A percentile compares a stretch with the other conserved stretches of the same genome.
phyloP scores from a whole-genome alignment of 2,888 invertebrate species.

The Euphydryas editha region DNA sequence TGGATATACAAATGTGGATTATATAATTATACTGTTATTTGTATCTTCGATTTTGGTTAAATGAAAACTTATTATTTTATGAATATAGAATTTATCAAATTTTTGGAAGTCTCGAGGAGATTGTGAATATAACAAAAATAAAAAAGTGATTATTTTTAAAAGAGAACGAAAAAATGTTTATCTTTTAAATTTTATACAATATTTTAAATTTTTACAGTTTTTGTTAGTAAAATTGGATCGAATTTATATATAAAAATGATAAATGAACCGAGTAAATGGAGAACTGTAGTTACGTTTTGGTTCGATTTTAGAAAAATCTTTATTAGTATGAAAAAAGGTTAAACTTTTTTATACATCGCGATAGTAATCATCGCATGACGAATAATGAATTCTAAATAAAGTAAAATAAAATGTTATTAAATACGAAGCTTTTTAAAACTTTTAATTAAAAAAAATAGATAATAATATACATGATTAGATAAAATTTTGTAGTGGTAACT shows the following conservation, averaged over 20 bases:
- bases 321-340: slow-evolving; percentile 3
- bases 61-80: background rate
- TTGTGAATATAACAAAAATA: background rate
- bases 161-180: background rate
- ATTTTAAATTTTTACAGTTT: background rate
- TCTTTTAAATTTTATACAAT: background rate
- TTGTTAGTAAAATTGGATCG: slow-evolving; percentile 17
- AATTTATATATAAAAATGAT: slow-evolving; percentile 32
- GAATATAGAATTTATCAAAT: background rate
- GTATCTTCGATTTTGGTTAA: background rate
- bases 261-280: slow-evolving; percentile 22
- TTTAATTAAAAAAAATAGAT: slow-evolving; percentile 4
- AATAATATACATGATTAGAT: slow-evolving; percentile 4
- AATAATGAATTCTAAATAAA: background rate
- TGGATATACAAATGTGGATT: slow-evolving; percentile 23
- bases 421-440: slow-evolving; percentile 2
- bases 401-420: background rate
- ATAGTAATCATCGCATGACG: background rate
- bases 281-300: slow-evolving; percentile 1
- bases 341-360: background rate
- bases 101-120: background rate
- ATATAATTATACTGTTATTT: slow-evolving; percentile 5
- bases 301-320: slow-evolving; percentile 9
- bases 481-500: slow-evolving; percentile 1
- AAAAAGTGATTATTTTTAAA: background rate